Evolutionary conservation across 2,113 vertebrate species (phyloP).

Genomic region (Pterocles burchelli): DNA sequence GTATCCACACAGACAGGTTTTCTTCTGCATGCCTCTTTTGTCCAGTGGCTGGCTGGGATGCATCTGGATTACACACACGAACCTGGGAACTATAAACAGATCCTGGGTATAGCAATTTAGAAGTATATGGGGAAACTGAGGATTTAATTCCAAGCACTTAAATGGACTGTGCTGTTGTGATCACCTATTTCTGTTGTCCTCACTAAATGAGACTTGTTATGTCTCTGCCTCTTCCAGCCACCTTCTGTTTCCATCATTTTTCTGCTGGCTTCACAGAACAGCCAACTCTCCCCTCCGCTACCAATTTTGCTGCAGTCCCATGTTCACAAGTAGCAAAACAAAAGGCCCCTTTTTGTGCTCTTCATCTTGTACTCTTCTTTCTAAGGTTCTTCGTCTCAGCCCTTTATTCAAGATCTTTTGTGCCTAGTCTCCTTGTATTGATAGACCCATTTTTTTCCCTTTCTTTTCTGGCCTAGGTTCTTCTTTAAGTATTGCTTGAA

Average conservation of each 20-base stretch:
- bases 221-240: background rate
- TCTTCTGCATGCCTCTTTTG: background rate
- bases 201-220: background rate
- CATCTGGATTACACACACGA: background rate
- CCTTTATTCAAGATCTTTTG: background rate
- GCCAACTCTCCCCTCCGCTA: background rate
- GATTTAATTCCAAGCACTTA: background rate
- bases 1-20: accelerated
- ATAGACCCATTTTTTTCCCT: accelerated
- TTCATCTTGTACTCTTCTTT: background rate
- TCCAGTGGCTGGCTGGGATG: background rate
- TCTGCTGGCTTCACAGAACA: background rate
- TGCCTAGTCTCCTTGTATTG: background rate
- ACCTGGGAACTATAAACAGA: background rate
- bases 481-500: background rate
- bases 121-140: background rate
- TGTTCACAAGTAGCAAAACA: background rate
- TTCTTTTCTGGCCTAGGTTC: background rate
- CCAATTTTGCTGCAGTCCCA: background rate
- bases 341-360: background rate
- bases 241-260: background rate
- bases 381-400: background rate
- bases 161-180: background rate
- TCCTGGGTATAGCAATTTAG: background rate
- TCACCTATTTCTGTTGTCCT: background rate